Conservation (phyloP, 1,140 invertebrate genomes). For the Chrysoperla carnea region DNA sequence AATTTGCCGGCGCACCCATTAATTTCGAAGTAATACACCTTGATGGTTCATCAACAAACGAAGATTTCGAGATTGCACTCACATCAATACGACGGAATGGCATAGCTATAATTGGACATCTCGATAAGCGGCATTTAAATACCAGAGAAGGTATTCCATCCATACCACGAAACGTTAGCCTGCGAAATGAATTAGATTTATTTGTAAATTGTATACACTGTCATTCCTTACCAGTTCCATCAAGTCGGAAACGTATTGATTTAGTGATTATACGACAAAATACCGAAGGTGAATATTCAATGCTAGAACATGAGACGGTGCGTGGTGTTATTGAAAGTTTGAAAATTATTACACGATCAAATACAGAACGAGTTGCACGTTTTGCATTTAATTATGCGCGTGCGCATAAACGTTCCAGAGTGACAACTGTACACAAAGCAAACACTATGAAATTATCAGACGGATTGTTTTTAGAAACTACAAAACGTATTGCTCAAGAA, state of each 20-base stretch:
- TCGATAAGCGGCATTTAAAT: not conserved
- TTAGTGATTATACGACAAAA: constrained; percentile 51
- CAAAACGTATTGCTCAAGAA: constrained; percentile 31
- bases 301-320: constrained; percentile 49
- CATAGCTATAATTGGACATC: constrained; percentile 40
- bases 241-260: constrained; percentile 38
- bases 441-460: constrained; percentile 20
- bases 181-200: not conserved
- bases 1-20: constrained; percentile 36
- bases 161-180: too few relatives aligned
- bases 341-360: not conserved
- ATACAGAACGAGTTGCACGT: constrained; percentile 6
- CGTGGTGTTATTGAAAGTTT: constrained; percentile 21
- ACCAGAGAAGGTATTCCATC: too few relatives aligned
- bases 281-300: constrained; percentile 36
- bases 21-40: constrained; percentile 39
- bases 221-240: constrained; percentile 19
- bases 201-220: not conserved
- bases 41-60: constrained; percentile 25
- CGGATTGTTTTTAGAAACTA: constrained; percentile 39
- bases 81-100: constrained; percentile 47
- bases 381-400: constrained; percentile 39
- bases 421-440: constrained; percentile 29
- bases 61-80: constrained; percentile 34
- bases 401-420: constrained; percentile 27